Conservation (phyloP, 2,888 invertebrate species). For the Leptogaster cylindrica region DNA sequence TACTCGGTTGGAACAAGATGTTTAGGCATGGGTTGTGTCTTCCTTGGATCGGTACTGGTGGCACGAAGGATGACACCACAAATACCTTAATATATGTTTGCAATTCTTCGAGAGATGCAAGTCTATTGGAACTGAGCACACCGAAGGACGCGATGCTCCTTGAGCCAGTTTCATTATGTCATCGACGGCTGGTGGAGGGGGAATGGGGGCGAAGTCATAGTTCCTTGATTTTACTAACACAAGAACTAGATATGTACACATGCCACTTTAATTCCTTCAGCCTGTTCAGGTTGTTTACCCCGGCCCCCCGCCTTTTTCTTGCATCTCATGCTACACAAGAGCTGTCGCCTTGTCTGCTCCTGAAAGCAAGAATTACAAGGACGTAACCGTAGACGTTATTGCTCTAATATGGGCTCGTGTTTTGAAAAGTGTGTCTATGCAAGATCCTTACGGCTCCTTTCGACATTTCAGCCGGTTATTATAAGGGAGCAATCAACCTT, state of each 20-base stretch:
- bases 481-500: conserved; percentile 48
- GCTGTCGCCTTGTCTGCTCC: background rate
- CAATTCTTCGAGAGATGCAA: conserved; percentile 24
- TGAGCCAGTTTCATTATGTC: conserved; percentile 18
- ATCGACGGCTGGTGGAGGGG: background rate
- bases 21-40: background rate
- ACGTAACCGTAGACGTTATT: conserved; percentile 24
- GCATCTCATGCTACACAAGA: background rate
- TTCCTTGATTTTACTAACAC: too few species aligned
- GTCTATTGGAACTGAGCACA: background rate
- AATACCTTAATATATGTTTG: conserved; percentile 41
- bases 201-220: background rate
- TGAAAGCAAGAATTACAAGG: background rate
- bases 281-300: conserved; percentile 19
- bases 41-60: background rate
- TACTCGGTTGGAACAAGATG: conserved; percentile 2
- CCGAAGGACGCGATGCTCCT: background rate
- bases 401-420: conserved; percentile 14
- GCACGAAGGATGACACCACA: conserved; percentile 32
- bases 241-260: background rate
- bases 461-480: background rate
- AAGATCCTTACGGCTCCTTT: background rate
- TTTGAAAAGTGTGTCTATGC: background rate
- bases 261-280: background rate
- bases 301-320: background rate